phyloP scores from a whole-genome alignment of 2,888 invertebrate species.

The Esperia sulphurella region DNA sequence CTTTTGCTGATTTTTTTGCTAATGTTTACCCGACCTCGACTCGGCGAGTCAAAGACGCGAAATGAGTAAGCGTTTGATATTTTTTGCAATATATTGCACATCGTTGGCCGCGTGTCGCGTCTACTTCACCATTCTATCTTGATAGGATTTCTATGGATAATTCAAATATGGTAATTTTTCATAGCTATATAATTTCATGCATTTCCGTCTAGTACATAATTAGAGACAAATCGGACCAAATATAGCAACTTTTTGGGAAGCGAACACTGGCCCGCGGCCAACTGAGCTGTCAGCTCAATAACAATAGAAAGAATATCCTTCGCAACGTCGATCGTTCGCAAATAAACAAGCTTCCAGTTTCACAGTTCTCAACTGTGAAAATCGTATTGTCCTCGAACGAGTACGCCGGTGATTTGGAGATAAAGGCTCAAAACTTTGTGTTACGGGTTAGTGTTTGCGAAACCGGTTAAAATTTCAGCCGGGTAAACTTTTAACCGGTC shows the following conservation, averaged over 20 bases:
- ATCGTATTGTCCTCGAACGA: conserved; percentile 14
- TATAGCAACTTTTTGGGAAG: not conserved
- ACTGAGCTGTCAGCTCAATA: not conserved
- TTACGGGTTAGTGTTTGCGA: not conserved
- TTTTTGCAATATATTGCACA: too few species aligned
- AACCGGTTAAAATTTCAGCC: not conserved
- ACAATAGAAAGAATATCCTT: not conserved
- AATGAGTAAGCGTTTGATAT: too few species aligned
- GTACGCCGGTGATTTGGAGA: conserved; percentile 11
- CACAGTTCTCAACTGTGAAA: conserved; percentile 5
- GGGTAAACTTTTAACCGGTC: not conserved
- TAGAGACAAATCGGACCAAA: too few species aligned
- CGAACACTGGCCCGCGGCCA: not conserved
- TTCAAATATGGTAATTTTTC: too few species aligned
- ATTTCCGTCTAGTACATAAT: too few species aligned
- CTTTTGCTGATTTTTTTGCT: too few species aligned
- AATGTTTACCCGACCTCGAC: too few species aligned
- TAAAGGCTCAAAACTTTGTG: conserved; percentile 2
- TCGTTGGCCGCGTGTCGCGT: too few species aligned
- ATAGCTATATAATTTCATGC: too few species aligned
- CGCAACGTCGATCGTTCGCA: conserved; percentile 4
- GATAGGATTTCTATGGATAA: too few species aligned
- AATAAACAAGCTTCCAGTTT: conserved; percentile 12
- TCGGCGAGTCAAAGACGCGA: too few species aligned
- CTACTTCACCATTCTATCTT: too few species aligned